Conservation (phyloP, 1,140 invertebrate genomes). For the Drosophila ananassae region DNA sequence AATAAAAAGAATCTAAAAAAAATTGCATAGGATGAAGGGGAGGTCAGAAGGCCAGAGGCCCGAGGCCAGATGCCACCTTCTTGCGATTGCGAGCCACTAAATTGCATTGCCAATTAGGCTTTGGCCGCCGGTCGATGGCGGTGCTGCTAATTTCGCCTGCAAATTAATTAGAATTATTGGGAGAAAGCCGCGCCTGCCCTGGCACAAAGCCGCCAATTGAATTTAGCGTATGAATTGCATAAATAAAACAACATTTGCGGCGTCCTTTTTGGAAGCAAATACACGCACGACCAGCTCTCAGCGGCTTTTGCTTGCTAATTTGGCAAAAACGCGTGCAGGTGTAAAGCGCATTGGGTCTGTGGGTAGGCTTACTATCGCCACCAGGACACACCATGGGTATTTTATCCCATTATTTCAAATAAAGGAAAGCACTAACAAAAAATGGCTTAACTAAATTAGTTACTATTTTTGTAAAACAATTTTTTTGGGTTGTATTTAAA, state of each 20-base stretch:
- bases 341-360: slow-evolving; percentile 56
- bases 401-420: slow-evolving; percentile 7
- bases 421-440: neutral
- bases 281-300: slow-evolving; percentile 11
- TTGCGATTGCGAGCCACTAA: slow-evolving; percentile 47
- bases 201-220: slow-evolving; percentile 65
- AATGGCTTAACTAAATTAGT: neutral
- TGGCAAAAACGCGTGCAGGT: slow-evolving; percentile 71
- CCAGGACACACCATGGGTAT: slow-evolving; percentile 10
- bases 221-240: slow-evolving; percentile 62
- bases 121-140: slow-evolving; percentile 49
- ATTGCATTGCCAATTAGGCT: slow-evolving; percentile 72
- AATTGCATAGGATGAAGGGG: neutral
- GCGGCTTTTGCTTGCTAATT: slow-evolving; percentile 56
- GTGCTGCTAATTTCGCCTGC: slow-evolving; percentile 53
- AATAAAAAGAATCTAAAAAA: slow-evolving; percentile 8
- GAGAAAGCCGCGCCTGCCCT: slow-evolving; percentile 37
- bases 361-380: slow-evolving; percentile 60
- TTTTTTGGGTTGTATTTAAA: too few relatives aligned
- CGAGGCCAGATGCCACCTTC: slow-evolving; percentile 16
- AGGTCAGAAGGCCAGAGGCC: neutral
- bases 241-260: slow-evolving; percentile 57
- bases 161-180: slow-evolving; percentile 78
- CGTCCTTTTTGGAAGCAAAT: slow-evolving; percentile 15
- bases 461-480: too few relatives aligned